A percentile compares a stretch with the other conserved stretches of the same genome.
phyloP scores from a whole-genome alignment of 2,888 invertebrate species.

The Celastrina argiolus region DNA sequence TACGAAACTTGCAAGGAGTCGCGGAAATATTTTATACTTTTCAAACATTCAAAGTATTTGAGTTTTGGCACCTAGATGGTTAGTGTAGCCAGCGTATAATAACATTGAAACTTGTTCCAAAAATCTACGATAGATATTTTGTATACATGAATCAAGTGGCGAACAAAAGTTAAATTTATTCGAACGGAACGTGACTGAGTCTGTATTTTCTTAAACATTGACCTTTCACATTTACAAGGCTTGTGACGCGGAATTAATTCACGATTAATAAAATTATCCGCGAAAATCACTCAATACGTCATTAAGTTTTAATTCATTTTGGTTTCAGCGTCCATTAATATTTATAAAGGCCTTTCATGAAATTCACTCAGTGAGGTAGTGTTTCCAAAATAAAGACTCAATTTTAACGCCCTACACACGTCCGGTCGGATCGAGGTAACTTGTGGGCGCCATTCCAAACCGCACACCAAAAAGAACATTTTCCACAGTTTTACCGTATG shows the following conservation, averaged over 20 bases:
- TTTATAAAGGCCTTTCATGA: background rate
- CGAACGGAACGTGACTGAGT: background rate
- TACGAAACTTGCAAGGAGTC: background rate
- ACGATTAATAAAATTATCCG: background rate
- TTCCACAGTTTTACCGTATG: too few species aligned
- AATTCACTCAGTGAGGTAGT: background rate
- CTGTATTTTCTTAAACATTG: background rate
- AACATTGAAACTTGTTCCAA: too few species aligned
- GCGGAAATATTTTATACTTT: background rate
- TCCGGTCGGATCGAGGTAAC: too few species aligned
- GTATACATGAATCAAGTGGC: too few species aligned
- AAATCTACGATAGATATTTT: too few species aligned
- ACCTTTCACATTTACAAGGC: background rate
- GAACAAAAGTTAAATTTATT: background rate
- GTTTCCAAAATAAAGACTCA: background rate
- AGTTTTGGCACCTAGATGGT: background rate
- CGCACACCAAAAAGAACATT: too few species aligned
- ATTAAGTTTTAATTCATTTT: background rate
- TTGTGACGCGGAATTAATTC: background rate
- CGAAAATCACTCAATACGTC: background rate
- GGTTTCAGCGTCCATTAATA: background rate
- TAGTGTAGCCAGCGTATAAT: too few species aligned
- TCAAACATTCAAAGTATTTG: background rate
- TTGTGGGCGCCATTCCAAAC: too few species aligned
- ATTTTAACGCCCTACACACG: too few species aligned